Evolutionary conservation across 2,113 vertebrate genomes (phyloP).

Genomic region (Lota lota): DNA sequence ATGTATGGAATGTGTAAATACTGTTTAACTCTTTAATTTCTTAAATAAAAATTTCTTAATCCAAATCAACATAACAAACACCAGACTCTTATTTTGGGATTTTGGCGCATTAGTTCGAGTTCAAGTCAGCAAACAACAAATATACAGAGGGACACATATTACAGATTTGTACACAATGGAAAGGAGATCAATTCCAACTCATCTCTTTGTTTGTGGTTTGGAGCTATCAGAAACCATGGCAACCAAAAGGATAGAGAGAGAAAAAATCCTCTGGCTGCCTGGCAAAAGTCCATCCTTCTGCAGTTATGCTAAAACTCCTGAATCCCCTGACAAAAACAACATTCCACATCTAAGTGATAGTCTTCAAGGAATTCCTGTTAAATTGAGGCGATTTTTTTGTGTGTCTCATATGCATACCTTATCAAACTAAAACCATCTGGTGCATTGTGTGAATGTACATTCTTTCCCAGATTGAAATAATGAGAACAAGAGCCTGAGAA

Average conservation of each 20-base stretch:
- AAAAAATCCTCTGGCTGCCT: constrained; percentile 56
- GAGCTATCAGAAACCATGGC: constrained; percentile 56
- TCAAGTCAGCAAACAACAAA: not conserved
- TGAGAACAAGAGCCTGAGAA: not conserved
- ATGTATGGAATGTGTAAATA: too few relatives aligned
- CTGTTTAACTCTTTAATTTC: too few relatives aligned
- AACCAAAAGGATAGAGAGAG: constrained; percentile 55
- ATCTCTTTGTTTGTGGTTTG: constrained; percentile 58
- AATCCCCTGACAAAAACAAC: constrained; percentile 70
- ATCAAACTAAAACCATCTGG: constrained; percentile 65
- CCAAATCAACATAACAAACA: too few relatives aligned
- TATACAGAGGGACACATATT: not conserved
- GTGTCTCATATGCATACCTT: constrained; percentile 44
- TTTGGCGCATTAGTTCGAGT: too few relatives aligned
- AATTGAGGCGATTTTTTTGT: constrained; percentile 56
- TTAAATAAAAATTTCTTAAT: too few relatives aligned
- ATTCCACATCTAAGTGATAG: constrained; percentile 63
- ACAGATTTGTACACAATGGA: not conserved
- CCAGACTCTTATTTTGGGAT: too few relatives aligned
- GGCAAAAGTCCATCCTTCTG: constrained; percentile 59
- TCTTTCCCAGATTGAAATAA: constrained; percentile 11
- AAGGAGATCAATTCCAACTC: constrained; percentile 35
- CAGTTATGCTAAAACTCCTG: constrained; percentile 60
- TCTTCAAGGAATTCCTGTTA: constrained; percentile 67
- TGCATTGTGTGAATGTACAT: constrained; percentile 34